phyloP scores from a whole-genome alignment of 2,797 vertebrate genomes.

The Anabacerthia variegaticeps region DNA sequence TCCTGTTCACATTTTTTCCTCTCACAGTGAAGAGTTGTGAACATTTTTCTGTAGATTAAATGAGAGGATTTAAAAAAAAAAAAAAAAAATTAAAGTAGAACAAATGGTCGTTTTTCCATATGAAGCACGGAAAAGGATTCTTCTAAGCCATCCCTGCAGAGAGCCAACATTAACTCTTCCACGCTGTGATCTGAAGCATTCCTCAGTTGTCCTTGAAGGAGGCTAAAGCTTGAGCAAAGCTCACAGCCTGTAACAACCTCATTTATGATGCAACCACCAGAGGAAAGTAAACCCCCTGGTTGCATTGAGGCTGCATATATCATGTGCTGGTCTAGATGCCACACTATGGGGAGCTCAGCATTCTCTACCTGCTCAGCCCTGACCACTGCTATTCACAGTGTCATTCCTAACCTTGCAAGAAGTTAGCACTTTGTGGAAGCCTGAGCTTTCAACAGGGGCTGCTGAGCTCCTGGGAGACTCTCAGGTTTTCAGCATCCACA shows the following conservation, averaged over 20 bases:
- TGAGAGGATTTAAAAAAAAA: fast-evolving
- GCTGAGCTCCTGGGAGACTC: not conserved
- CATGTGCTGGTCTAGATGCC: not conserved
- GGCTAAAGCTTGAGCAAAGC: not conserved
- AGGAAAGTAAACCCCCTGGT: not conserved
- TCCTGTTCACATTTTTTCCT: not conserved
- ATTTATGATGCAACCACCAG: not conserved
- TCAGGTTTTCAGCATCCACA: not conserved
- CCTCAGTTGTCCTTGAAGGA: not conserved
- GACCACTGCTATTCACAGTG: not conserved
- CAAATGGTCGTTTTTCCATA: not conserved
- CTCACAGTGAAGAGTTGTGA: not conserved
- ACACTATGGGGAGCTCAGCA: not conserved
- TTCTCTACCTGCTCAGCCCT: not conserved
- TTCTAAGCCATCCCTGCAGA: not conserved
- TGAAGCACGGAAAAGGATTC: not conserved
- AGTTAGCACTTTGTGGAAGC: not conserved
- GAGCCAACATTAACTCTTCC: not conserved
- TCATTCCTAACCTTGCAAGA: not conserved
- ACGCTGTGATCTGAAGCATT: fast-evolving
- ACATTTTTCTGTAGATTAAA: not conserved
- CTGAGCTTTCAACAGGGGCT: not conserved
- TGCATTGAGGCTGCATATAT: not conserved
- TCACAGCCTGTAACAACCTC: not conserved
- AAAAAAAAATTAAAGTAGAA: not conserved